phyloP scores from a whole-genome alignment of 2,797 vertebrate species.

The Gouania willdenowi region DNA sequence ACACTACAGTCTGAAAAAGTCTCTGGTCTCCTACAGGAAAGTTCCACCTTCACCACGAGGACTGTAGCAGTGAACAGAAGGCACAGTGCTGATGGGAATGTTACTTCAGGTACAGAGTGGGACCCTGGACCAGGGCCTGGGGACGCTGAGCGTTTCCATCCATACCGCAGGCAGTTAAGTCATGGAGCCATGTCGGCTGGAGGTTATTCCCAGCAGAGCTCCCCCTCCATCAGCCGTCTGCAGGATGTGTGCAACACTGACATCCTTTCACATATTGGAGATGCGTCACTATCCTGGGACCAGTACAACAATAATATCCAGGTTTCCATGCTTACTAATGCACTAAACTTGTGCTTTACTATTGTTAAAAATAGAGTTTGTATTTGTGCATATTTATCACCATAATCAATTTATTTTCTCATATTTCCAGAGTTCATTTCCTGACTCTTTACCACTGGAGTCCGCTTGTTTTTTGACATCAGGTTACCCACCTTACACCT shows the following conservation, averaged over 20 bases:
- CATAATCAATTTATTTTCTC: no score
- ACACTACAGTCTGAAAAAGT: slow-evolving; percentile 35
- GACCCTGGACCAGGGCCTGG: slow-evolving; percentile 32
- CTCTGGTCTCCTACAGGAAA: slow-evolving; percentile 31
- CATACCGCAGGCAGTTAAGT: slow-evolving; percentile 82
- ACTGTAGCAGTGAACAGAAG: slow-evolving; percentile 54
- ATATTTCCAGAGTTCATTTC: slow-evolving; percentile 37
- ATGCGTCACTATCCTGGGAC: slow-evolving; percentile 50
- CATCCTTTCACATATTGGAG: slow-evolving; percentile 3
- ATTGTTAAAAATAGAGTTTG: no score
- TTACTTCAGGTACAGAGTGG: slow-evolving; percentile 4
- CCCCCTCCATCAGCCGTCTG: slow-evolving; percentile 43
- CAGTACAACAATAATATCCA: slow-evolving; percentile 41
- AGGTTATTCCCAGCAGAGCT: slow-evolving; percentile 19
- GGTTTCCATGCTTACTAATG: slow-evolving; percentile 33
- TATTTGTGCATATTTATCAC: no score
- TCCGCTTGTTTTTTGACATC: slow-evolving; percentile 76
- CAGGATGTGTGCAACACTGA: slow-evolving; percentile 42
- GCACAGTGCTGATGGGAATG: slow-evolving; percentile 76
- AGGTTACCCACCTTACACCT: slow-evolving; percentile 74
- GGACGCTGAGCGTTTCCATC: slow-evolving; percentile 78
- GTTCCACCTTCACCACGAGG: slow-evolving; percentile 46
- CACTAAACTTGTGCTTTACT: no score
- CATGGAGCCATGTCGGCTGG: slow-evolving; percentile 63
- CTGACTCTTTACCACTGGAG: slow-evolving; percentile 40